Evolutionary conservation across 2,113 vertebrate genomes (phyloP).

Genomic region (Leucosticte australis): DNA sequence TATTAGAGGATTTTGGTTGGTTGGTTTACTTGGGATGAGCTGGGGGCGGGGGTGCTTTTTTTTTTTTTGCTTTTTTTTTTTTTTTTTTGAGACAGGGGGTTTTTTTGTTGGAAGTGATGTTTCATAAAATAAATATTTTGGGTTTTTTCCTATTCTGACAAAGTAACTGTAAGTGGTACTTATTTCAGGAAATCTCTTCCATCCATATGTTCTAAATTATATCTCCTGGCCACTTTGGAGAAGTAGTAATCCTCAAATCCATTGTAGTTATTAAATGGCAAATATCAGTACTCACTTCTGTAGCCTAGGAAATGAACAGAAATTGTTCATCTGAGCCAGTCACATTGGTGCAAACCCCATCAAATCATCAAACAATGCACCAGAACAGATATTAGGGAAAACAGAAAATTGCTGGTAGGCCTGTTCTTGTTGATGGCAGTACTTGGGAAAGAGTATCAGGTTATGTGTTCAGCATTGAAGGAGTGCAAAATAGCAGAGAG

Average conservation of each 20-base stretch:
- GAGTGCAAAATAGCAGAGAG: not conserved
- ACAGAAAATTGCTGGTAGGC: not conserved
- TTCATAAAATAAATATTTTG: not conserved
- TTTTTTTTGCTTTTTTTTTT: too few relatives aligned
- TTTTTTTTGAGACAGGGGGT: accelerated
- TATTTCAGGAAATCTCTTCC: not conserved
- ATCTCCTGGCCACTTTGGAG: not conserved
- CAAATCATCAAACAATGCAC: not conserved
- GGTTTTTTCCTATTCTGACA: not conserved
- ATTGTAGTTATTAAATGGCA: not conserved
- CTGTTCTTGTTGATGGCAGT: not conserved
- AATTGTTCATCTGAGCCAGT: not conserved
- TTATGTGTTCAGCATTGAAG: not conserved
- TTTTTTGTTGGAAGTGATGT: not conserved
- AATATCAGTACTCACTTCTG: not conserved
- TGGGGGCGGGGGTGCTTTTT: accelerated
- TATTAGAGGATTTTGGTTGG: not conserved
- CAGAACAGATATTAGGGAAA: not conserved
- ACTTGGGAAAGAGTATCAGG: not conserved
- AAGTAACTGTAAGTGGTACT: not conserved
- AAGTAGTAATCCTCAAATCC: not conserved
- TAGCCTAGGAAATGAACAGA: not conserved
- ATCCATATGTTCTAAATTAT: not conserved
- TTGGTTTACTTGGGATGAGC: not conserved
- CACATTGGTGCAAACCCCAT: not conserved